A percentile compares a stretch with the other conserved stretches of the same genome.
These are phyloP conservation scores for Anolis carolinensis DNA, from an alignment of 2,113 vertebrate genomes.

Conservation along the genomic window DNA sequence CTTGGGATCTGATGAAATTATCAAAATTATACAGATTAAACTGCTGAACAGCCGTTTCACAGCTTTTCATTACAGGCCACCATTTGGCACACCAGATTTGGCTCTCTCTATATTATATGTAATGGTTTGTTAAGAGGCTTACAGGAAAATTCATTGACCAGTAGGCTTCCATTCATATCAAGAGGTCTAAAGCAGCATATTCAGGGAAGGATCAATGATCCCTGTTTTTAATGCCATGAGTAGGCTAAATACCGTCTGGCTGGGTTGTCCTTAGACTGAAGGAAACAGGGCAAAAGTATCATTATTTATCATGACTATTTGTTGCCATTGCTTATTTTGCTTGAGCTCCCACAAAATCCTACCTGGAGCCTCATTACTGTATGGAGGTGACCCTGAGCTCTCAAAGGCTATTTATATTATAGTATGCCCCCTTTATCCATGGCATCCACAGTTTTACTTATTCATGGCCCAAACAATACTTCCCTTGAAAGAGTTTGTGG, in stretches of 20 bases:
- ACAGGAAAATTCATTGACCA: not conserved
- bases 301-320: not conserved
- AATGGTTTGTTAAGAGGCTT: slow-evolving; percentile 67
- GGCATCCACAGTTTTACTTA: too few species aligned
- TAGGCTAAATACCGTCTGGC: slow-evolving; percentile 59
- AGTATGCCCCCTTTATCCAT: too few species aligned
- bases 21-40: slow-evolving; percentile 56
- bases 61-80: slow-evolving; percentile 64
- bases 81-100: slow-evolving; percentile 65
- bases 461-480: too few species aligned
- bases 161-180: not conserved
- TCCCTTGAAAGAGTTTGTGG: too few species aligned
- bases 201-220: too few species aligned
- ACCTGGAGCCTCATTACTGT: too few species aligned
- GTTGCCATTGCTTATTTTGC: too few species aligned
- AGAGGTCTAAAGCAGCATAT: not conserved
- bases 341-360: too few species aligned
- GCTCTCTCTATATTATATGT: slow-evolving; percentile 63
- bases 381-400: too few species aligned
- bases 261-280: slow-evolving; percentile 43
- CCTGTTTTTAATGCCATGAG: not conserved
- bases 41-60: slow-evolving; percentile 58
- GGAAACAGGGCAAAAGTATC: not conserved
- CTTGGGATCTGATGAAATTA: slow-evolving; percentile 53
- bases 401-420: too few species aligned